phyloP scores from a whole-genome alignment of 2,797 vertebrate genomes.

The Lacerta agilis region DNA sequence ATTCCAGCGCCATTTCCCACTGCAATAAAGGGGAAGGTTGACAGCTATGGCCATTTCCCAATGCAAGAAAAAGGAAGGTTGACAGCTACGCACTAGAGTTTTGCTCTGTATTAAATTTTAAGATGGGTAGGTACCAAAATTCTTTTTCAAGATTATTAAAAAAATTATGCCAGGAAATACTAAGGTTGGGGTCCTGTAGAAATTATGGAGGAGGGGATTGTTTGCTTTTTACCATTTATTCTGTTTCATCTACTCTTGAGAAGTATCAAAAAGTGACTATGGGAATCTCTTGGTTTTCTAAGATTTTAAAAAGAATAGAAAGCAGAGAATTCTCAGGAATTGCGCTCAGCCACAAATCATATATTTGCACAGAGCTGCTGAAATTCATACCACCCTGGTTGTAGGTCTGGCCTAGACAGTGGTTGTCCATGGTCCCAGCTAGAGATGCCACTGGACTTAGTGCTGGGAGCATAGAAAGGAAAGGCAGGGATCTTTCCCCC shows the following conservation, averaged over 20 bases:
- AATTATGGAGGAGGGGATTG: background rate
- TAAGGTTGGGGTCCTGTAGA: background rate
- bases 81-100: background rate
- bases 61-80: too few relatives aligned
- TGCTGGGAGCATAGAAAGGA: background rate
- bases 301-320: background rate
- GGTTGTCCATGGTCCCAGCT: background rate
- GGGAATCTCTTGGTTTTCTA: background rate
- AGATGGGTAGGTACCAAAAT: background rate
- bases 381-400: background rate
- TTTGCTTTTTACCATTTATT: background rate
- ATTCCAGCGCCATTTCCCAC: too few relatives aligned
- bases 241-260: background rate
- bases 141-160: background rate
- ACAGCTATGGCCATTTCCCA: too few relatives aligned
- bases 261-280: background rate
- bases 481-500: background rate
- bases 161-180: background rate
- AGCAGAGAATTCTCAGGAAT: background rate
- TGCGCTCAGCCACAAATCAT: background rate
- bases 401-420: background rate
- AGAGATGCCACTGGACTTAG: background rate
- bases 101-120: background rate
- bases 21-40: too few relatives aligned
- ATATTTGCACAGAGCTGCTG: background rate